These are phyloP conservation scores for Mesochorus sp. DNA, from an alignment of 2,888 invertebrate species.

Conservation along the genomic window DNA sequence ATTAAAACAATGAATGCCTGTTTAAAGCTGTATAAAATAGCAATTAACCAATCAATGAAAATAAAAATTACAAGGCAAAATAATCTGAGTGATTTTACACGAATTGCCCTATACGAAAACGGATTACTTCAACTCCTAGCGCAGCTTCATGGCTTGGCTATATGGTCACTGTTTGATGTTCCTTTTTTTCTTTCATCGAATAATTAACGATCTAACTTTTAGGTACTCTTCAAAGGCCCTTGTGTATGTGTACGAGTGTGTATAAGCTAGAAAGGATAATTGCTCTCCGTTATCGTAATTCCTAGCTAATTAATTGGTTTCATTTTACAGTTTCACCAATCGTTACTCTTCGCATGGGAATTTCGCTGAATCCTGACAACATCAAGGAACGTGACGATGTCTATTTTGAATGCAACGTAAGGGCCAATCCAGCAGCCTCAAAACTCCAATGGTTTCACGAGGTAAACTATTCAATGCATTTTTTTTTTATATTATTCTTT, in stretches of 20 bases:
- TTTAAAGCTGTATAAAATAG: too few relatives aligned
- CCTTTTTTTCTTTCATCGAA: conserved; percentile 8
- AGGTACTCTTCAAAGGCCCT: conserved; percentile 11
- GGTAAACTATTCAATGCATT: conserved; percentile 85
- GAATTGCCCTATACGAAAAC: too few relatives aligned
- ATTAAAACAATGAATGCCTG: too few relatives aligned
- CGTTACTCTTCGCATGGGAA: conserved; percentile 92
- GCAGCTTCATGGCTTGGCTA: neutral
- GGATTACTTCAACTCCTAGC: neutral
- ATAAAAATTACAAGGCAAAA: neutral
- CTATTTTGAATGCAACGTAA: conserved; percentile 93
- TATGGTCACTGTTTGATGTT: neutral
- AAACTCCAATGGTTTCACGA: conserved; percentile 94
- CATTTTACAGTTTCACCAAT: conserved; percentile 89
- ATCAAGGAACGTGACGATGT: conserved; percentile 96
- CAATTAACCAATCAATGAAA: conserved; percentile 6
- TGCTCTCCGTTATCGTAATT: conserved; percentile 41
- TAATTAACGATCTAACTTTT: conserved; percentile 52
- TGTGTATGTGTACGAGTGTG: neutral
- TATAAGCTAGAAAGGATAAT: conserved; percentile 24
- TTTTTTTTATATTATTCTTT: neutral
- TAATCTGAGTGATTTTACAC: too few relatives aligned
- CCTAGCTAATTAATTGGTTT: conserved; percentile 57
- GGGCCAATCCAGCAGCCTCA: conserved; percentile 92
- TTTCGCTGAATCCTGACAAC: conserved; percentile 91